These are phyloP conservation scores for Salmo trutta DNA, from an alignment of 2,797 vertebrate genomes.

Conservation along the genomic window DNA sequence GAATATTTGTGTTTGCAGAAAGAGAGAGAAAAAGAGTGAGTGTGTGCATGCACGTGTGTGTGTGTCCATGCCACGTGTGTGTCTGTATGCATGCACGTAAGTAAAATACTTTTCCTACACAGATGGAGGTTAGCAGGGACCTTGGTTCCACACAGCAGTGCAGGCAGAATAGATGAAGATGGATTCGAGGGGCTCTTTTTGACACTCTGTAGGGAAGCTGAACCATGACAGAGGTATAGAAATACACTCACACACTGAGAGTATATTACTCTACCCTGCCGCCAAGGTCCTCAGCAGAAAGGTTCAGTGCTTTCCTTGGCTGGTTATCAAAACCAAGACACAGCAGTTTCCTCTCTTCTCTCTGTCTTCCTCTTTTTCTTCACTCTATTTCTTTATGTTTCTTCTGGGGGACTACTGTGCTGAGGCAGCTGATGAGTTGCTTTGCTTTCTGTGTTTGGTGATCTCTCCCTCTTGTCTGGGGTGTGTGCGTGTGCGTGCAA, in stretches of 20 bases:
- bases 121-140: not conserved
- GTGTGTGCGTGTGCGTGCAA: not conserved
- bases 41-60: not conserved
- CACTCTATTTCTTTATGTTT: not conserved
- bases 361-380: not conserved
- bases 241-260: constrained; percentile 2
- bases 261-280: not conserved
- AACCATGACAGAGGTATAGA: not conserved
- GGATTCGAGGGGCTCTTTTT: not conserved
- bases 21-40: not conserved
- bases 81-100: not conserved
- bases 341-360: constrained; percentile 3
- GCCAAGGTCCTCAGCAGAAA: constrained; percentile 3
- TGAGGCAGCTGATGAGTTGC: not conserved
- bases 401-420: not conserved
- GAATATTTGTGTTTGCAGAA: not conserved
- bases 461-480: not conserved
- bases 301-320: constrained; percentile 4
- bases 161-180: constrained; percentile 5
- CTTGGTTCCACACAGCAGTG: constrained; percentile 3
- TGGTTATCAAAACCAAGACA: constrained; percentile 5
- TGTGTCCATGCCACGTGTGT: not conserved
- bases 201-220: not conserved
- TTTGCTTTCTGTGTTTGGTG: not conserved
- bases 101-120: not conserved